phyloP scores from a whole-genome alignment of 1,140 invertebrate species.

The Whitmania pigra region DNA sequence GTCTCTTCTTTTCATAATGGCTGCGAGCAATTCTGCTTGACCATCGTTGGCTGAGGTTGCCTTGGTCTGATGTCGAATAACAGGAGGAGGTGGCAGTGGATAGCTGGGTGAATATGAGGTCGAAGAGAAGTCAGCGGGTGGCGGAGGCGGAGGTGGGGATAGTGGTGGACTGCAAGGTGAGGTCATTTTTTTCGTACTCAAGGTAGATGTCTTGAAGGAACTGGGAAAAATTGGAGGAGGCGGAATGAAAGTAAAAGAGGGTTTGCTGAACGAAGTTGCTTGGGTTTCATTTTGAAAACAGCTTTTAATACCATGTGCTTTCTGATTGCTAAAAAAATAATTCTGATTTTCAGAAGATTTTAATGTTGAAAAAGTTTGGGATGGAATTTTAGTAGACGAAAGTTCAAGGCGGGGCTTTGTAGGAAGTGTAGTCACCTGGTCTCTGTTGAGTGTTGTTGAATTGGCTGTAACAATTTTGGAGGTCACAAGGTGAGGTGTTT shows the following conservation, averaged over 20 bases:
- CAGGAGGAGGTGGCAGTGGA: not conserved
- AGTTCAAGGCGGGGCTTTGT: too few species aligned
- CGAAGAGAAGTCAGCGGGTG: not conserved
- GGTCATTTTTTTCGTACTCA: not conserved
- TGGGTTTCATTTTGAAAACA: not conserved
- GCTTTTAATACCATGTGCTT: not conserved
- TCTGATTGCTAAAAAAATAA: not conserved
- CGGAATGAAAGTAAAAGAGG: constrained; percentile 3
- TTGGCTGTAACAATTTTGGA: too few species aligned
- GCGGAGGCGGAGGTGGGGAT: not conserved
- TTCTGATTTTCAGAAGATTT: not conserved
- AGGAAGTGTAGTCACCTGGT: too few species aligned
- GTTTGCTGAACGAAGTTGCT: not conserved
- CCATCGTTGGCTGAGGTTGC: too few species aligned
- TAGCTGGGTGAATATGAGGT: not conserved
- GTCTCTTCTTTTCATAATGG: too few species aligned
- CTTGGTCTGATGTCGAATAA: too few species aligned
- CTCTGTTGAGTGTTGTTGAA: too few species aligned
- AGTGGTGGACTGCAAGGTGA: not conserved
- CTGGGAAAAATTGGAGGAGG: not conserved
- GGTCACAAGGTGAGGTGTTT: too few species aligned
- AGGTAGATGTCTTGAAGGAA: not conserved
- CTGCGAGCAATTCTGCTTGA: too few species aligned
- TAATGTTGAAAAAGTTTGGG: not conserved
- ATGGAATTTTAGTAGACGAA: not conserved